Evolutionary conservation across 2,113 vertebrate species (phyloP), one percentile per base, ranked within the genome.

Genomic region (Nerophis ophidion): DNA sequence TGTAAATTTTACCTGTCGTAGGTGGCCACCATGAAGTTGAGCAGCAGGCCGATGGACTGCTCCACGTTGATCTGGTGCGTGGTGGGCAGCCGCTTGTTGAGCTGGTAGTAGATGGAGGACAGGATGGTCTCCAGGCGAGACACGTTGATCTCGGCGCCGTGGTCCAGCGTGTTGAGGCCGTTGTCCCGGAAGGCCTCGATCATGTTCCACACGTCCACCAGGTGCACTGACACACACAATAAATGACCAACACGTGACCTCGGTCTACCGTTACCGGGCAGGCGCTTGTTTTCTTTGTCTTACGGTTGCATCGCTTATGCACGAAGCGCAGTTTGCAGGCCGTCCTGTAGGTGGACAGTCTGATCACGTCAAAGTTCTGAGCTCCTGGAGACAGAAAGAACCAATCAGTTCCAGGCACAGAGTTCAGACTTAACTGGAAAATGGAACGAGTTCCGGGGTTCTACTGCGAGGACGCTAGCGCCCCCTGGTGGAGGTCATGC

Each of bases 151-250:
- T 99, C 97, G 0, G 92, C 88, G 63, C 77, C 85, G 48, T 94
- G 93, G 51, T 99, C 97, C 90, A 99, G 55, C 0, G 93, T 93
- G 86, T 96, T 99, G 79, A 99, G 93, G 72, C 97, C 97, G 13
- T 96, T 99, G 60, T 99, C 97, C 57, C 97, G 88, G 85, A 98
- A 98, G 75, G 97, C 97, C 90, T 99, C 97, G 5, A 99, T 98
- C 95, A 98, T 95, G 59, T 99, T 99, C 97, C 96, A 99, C 81
- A 99, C 97, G 51, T 99, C 97, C 61, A 99, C 97, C 6, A 99
- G 93, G 71, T 99, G 96, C 73, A 99, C 97, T 99, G 81, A 42
- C 4, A 48, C 36, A 16, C 3, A 50, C 34, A 13, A 17, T 17
- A 14, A 26, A 57, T 3, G 26, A 26, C 26, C 26, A 26, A 2